Percentiles rank a stretch among this genome's conserved stretches.
Conservation (phyloP, 2,113 vertebrate species). For the Potamarius usumacintae region DNA sequence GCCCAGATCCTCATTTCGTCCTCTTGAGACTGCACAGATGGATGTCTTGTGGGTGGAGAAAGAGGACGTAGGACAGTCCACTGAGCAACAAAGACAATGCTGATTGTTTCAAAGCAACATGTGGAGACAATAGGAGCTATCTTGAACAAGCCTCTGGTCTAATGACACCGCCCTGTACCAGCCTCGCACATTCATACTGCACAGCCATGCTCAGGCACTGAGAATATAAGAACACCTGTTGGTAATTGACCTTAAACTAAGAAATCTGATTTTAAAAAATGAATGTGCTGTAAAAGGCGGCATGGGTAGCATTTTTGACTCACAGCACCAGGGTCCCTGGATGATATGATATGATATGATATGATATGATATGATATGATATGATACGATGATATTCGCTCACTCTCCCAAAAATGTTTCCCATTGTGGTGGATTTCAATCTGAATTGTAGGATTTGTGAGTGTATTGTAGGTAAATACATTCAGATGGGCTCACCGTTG, state of each 20-base stretch:
- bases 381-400: neutral
- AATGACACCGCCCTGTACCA: conserved; percentile 57
- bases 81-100: conserved; percentile 29
- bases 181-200: conserved; percentile 28
- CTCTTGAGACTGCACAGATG: conserved; percentile 27
- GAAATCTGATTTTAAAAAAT: neutral
- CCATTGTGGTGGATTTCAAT: neutral
- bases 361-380: no score
- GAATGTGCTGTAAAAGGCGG: neutral
- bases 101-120: conserved; percentile 42
- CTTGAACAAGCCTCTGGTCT: conserved; percentile 49
- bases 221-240: neutral
- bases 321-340: neutral
- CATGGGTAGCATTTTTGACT: neutral
- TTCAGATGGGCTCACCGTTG: conserved; percentile 80
- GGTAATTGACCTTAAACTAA: neutral
- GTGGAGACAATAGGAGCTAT: conserved; percentile 37
- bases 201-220: conserved; percentile 5
- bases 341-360: neutral
- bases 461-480: neutral
- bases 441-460: neutral
- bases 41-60: conserved; percentile 15
- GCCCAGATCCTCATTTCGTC: conserved; percentile 18
- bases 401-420: neutral
- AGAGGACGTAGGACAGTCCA: conserved; percentile 6